Base-by-base conservation (phyloP, 2,113 vertebrate genomes). In the Coptodon rendalli region DNA sequence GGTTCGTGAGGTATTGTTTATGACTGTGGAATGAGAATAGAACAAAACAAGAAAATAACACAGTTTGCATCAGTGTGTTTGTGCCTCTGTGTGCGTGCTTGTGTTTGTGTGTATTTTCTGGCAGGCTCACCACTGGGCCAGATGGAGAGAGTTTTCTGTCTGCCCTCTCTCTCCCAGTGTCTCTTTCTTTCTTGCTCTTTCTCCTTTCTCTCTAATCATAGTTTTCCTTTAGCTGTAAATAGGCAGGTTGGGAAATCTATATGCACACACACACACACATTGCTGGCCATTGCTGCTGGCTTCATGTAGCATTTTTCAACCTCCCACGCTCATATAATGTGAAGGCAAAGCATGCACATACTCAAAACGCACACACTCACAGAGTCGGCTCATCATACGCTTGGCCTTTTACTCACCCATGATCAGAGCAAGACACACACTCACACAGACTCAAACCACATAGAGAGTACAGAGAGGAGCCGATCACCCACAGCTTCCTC, bases 221-320 rank as follows among this genome's bases (percentile, higher is more conserved):
- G 93, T 96, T 95, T 95, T 95, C 89, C 93, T 94, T 93, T 88
- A 89, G 86, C 94, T 93, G 94, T 93, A 95, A 95, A 95, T 96
- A 94, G 90, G 93, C 87, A 78, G 92, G 91, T 94, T 93, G 93
- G 91, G 94, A 95, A 94, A 94, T 93, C 81, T 89, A 92, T 87
- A 92, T 80, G 50, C 71, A 4, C 85, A 56, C 76, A 82, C 81
- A 80, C 59, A 34, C 59, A 85, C 84, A 83, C 50, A 83, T 2
- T 89, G 59, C 89, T 90, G 83, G 87, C 84, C 24, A 63, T 22
- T 6, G 24, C 86, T 89, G 27, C 81, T 91, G 91, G 91, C 92
- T 92, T 92, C 76, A 93, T 93, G 89, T 86, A 81, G 86, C 88
- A 78, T 94, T 94, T 94, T 92, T 88, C 52, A 94, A 90, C 93